Evolutionary conservation across 1,140 invertebrate genomes (phyloP).

Genomic region (Penaeus indicus): DNA sequence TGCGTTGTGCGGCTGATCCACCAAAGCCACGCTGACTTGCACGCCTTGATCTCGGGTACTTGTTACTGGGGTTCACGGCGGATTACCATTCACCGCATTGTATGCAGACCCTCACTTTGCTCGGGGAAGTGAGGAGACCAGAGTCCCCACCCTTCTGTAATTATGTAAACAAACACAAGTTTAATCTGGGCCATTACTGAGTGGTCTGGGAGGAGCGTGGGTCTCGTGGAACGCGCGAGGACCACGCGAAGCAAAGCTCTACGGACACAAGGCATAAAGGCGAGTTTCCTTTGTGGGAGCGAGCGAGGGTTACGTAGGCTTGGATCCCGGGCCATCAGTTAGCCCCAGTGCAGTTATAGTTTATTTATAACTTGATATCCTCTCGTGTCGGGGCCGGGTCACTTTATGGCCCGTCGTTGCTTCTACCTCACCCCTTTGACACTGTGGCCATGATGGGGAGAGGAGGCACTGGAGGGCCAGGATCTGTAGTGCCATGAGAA

Average conservation of each 20-base stretch:
- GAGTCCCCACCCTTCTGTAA: constrained; percentile 51
- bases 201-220: constrained; percentile 18
- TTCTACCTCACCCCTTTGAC: constrained; percentile 19
- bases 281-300: constrained; percentile 32
- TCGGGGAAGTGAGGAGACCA: not conserved
- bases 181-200: constrained; percentile 63
- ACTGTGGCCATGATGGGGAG: too few relatives aligned
- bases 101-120: constrained; percentile 20
- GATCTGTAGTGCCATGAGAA: too few relatives aligned
- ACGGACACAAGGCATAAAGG: constrained; percentile 31
- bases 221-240: not conserved
- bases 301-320: constrained; percentile 21
- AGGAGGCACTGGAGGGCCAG: too few relatives aligned
- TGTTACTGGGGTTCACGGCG: constrained; percentile 1
- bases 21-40: not conserved
- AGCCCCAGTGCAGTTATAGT: constrained; percentile 60
- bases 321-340: constrained; percentile 43
- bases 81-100: not conserved
- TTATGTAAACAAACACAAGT: constrained; percentile 64
- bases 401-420: constrained; percentile 50
- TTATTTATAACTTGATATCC: constrained; percentile 55
- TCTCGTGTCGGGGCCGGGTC: constrained; percentile 51
- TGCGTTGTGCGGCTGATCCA: not conserved
- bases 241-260: constrained; percentile 31
- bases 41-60: not conserved